Evolutionary conservation across 2,888 invertebrate species (phyloP).

Genomic region (Machimus atricapillus): DNA sequence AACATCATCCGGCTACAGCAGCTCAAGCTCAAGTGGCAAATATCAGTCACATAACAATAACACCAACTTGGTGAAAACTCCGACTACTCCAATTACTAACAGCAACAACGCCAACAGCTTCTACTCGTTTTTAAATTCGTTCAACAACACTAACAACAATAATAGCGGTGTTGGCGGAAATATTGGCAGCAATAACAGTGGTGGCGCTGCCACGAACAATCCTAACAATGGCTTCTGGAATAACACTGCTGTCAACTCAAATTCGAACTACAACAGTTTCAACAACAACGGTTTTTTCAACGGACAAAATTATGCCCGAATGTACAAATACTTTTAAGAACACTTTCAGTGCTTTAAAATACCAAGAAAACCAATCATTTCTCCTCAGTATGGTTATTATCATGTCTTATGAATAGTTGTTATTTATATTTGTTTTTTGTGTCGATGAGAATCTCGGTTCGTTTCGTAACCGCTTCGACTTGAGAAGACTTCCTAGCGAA

Average conservation of each 20-base stretch:
- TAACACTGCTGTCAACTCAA: constrained; percentile 20
- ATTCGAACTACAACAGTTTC: constrained; percentile 18
- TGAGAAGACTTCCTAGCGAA: constrained; percentile 20
- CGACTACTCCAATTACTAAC: constrained; percentile 37
- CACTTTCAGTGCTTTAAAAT: constrained; percentile 30
- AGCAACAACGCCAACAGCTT: constrained; percentile 24
- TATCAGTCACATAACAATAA: constrained; percentile 36
- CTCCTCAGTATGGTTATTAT: constrained; percentile 26
- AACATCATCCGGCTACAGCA: constrained; percentile 44
- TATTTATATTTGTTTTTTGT: constrained; percentile 31
- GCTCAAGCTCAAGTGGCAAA: constrained; percentile 46
- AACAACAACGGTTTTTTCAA: constrained; percentile 29
- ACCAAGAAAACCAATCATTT: constrained; percentile 5
- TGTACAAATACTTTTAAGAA: constrained; percentile 52
- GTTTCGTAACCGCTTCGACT: not conserved
- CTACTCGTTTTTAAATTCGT: constrained; percentile 49
- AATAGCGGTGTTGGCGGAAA: constrained; percentile 38
- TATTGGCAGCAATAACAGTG: constrained; percentile 25
- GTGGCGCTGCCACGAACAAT: constrained; percentile 18
- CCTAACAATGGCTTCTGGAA: not conserved
- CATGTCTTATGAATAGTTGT: constrained; percentile 12
- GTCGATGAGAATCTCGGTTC: constrained; percentile 20
- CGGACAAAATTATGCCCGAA: constrained; percentile 47
- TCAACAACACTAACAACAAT: constrained; percentile 43
- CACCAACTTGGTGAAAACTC: not conserved